Base-by-base conservation (phyloP, 2,888 invertebrate species). In the Parelbella ahira region DNA sequence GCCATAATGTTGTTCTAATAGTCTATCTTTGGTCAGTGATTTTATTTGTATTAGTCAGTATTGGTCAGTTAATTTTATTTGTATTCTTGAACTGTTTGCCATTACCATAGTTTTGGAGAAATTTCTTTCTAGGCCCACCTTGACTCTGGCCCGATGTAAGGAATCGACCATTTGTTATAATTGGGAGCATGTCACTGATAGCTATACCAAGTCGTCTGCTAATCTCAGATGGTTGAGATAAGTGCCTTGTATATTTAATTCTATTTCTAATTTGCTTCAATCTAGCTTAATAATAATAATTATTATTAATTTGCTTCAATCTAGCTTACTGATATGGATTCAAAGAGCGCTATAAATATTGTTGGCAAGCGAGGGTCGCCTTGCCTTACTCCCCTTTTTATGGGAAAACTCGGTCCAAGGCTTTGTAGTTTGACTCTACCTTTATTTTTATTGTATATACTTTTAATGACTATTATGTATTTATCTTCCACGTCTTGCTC, bases 191-290 rank as follows among this genome's bases (percentile, higher is more conserved):
- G 15, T 3, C 15, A 3, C 15, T 15, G 15, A 15, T 15, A 15
- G 2, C 4, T 3, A 63, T 37, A 62, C 65, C 1, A 64, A 63
- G 0, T 60, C 66, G 3, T 54, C 58, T 3, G 50, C 58, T 1
- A 50, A 23, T 23, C 23, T n/a, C 2, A 23, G 23, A 6, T 23
- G 8, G 8, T 6, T 23, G 2, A 23, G 15, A 4, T 15, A 15
- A 9, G 27, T 6, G 5, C 11, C 10, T 10, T 27, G 2, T 15
- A 15, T 15, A 4, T 15, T 3, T 15, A 15, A 3, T 15, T 4
- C 15, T 15, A 4, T 15, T 15, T n/a, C n/a, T n/a, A n/a, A n/a
- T n/a, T 15, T 15, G 4, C 15, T 15, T 4, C 15, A 15, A 4
- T 15, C 4, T 4, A 15, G 4, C 15, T 15, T 15, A 15, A 2